Percentiles rank a stretch among this genome's conserved stretches.
Evolutionary conservation across 2,888 invertebrate species (phyloP).

Genomic region (Micropterix aruncella): DNA sequence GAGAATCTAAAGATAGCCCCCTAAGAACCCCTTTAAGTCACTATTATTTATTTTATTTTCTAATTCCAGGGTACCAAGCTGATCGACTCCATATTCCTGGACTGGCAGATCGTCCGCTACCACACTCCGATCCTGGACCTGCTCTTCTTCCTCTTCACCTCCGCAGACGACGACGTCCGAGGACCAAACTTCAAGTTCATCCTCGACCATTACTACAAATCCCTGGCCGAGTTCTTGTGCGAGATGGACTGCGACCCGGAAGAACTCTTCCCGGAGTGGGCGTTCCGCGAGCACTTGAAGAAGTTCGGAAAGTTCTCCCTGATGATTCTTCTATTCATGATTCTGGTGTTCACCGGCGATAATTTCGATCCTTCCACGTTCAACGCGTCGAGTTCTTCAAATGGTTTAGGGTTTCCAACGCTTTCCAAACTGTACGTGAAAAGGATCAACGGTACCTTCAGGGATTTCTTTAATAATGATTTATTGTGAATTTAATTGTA

Average conservation of each 20-base stretch:
- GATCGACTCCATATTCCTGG: slow-evolving; percentile 15
- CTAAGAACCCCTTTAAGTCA: too few relatives aligned
- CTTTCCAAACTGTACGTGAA: background rate
- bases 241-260: background rate
- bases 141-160: background rate
- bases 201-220: background rate
- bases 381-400: background rate
- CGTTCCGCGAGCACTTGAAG: slow-evolving; percentile 15
- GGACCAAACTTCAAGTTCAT: background rate
- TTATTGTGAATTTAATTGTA: too few relatives aligned
- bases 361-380: background rate
- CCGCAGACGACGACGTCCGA: background rate
- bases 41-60: too few relatives aligned
- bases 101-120: slow-evolving; percentile 16
- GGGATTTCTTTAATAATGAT: too few relatives aligned
- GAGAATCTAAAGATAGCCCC: too few relatives aligned
- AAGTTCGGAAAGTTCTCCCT: slow-evolving; percentile 9
- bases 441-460: background rate
- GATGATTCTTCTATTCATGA: background rate
- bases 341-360: background rate
- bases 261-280: slow-evolving; percentile 13
- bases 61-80: background rate
- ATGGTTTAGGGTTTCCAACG: background rate
- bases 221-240: background rate
- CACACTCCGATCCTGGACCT: slow-evolving; percentile 12